Conservation (phyloP, 2,888 invertebrate genomes). For the Bellardia bayeri region DNA sequence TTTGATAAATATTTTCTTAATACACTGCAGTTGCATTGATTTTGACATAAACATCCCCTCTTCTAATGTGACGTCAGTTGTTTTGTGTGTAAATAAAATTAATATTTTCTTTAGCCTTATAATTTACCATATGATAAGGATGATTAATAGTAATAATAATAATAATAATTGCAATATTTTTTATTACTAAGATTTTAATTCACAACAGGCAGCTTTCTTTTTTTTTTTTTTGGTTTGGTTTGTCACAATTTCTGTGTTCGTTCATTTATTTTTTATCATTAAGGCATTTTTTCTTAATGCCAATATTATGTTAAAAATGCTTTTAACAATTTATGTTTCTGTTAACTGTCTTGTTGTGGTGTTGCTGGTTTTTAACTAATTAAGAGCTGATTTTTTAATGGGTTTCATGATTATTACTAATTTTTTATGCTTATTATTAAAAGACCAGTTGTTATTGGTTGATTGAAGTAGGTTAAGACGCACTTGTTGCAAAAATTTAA, state of each 20-base stretch:
- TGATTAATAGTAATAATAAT: constrained; percentile 49
- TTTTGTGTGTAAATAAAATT: constrained; percentile 14
- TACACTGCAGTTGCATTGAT: constrained; percentile 46
- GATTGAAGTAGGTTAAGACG: constrained; percentile 29
- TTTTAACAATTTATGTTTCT: constrained; percentile 19
- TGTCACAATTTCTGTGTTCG: not conserved
- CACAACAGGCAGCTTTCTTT: constrained; percentile 25
- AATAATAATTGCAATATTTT: constrained; percentile 8
- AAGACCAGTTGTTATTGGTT: not conserved
- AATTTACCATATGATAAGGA: constrained; percentile 20
- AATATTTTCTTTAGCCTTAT: constrained; percentile 29
- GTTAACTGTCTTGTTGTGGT: constrained; percentile 4
- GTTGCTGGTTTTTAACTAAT: not conserved
- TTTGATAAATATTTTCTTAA: constrained; percentile 55
- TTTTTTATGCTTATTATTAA: constrained; percentile 2
- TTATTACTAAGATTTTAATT: constrained; percentile 15
- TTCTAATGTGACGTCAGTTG: constrained; percentile 43
- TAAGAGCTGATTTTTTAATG: constrained; percentile 34
- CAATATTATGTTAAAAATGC: constrained; percentile 39
- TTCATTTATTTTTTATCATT: constrained; percentile 13
- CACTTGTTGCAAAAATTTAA: constrained; percentile 8
- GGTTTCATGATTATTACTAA: constrained; percentile 23
- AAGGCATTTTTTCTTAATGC: constrained; percentile 21
- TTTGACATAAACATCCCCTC: constrained; percentile 50
- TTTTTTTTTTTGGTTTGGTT: not conserved